Evolutionary conservation across 2,797 vertebrate genomes (phyloP).

Genomic region (Danio aesculapii): DNA sequence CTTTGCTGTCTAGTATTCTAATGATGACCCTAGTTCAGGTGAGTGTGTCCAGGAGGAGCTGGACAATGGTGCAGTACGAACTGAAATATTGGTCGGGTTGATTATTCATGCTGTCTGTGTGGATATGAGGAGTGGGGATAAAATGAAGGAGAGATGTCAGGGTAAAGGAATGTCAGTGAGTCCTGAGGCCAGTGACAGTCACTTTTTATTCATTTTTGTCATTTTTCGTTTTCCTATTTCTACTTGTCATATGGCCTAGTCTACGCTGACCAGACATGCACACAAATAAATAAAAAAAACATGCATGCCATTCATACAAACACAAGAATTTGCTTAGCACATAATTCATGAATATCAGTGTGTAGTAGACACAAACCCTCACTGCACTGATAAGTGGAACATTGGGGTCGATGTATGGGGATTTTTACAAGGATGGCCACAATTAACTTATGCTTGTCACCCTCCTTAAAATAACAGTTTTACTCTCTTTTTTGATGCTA

Average conservation of each 20-base stretch:
- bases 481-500: not conserved
- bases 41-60: slow-evolving; percentile 36
- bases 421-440: too few relatives aligned
- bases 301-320: slow-evolving; percentile 51
- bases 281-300: slow-evolving; percentile 55
- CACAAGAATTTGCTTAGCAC: not conserved
- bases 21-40: slow-evolving; percentile 39
- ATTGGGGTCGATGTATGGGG: too few relatives aligned
- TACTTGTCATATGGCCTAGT: slow-evolving; percentile 75
- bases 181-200: slow-evolving; percentile 68
- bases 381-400: not conserved
- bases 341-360: not conserved
- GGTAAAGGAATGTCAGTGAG: slow-evolving; percentile 21
- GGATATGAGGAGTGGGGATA: not conserved
- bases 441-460: too few relatives aligned
- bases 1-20: slow-evolving; percentile 3
- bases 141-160: slow-evolving; percentile 32
- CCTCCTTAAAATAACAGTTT: not conserved
- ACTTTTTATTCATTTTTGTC: slow-evolving; percentile 53
- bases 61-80: slow-evolving; percentile 4
- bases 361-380: slow-evolving; percentile 3
- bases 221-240: slow-evolving; percentile 56
- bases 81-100: slow-evolving; percentile 34
- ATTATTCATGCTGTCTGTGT: slow-evolving; percentile 58
- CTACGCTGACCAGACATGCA: slow-evolving; percentile 63